Conservation (phyloP, 1,140 invertebrate genomes). For the Anoplolepis gracilipes region DNA sequence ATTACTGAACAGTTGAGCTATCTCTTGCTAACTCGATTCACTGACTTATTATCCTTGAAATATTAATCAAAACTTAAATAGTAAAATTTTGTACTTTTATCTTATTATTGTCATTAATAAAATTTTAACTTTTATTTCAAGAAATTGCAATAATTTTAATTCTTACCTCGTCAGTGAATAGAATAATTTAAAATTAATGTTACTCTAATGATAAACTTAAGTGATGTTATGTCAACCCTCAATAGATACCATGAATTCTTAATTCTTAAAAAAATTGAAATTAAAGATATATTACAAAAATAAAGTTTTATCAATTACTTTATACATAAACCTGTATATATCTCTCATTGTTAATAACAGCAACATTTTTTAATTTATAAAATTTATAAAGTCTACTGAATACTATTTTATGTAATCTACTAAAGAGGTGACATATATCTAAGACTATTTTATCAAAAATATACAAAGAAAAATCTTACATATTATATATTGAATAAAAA, state of each 20-base stretch:
- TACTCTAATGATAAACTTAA: not conserved
- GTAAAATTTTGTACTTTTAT: not conserved
- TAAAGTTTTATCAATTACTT: not conserved
- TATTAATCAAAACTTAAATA: not conserved
- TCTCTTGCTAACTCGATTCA: constrained; percentile 43
- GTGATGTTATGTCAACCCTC: constrained; percentile 33
- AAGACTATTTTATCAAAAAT: not conserved
- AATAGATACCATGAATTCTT: constrained; percentile 18
- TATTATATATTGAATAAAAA: not conserved
- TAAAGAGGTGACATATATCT: not conserved
- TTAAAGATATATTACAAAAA: not conserved
- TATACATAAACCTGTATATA: not conserved
- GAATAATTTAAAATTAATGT: constrained; percentile 15
- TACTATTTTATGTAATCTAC: no score
- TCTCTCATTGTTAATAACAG: not conserved
- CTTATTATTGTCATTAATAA: constrained; percentile 1
- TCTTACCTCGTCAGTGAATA: constrained; percentile 21
- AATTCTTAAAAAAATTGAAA: constrained; percentile 5
- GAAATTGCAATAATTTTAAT: constrained; percentile 11
- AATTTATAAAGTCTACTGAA: not conserved
- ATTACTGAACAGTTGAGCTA: not conserved
- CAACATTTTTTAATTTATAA: not conserved
- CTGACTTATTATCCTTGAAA: constrained; percentile 14
- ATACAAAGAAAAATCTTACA: constrained; percentile 3
- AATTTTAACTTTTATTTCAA: not conserved